Evolutionary conservation across 2,797 vertebrate genomes (phyloP), one percentile per base, ranked within the genome.

Genomic region (Gymnoscopelus braueri): DNA sequence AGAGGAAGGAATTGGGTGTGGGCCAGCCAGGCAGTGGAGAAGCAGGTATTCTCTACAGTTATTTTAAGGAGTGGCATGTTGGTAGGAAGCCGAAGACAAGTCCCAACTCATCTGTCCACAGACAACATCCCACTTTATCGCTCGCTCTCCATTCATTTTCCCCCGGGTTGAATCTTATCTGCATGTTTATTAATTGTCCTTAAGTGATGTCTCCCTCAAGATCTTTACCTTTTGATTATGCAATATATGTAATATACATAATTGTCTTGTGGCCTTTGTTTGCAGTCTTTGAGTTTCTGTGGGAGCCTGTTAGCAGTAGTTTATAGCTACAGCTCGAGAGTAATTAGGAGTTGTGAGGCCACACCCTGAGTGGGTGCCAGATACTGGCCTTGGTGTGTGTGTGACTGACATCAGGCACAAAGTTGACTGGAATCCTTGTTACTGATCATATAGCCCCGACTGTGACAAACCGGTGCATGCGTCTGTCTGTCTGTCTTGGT

Each of bases 51-150:
- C 73, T 79, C 55, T 62, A 57, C 86, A 82, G 90, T 90, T 92
- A 91, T 91, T 91, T 89, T 84, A 92, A 92, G 92, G 92, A 90
- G 91, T 92, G 92, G 89, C 80, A 2, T 60, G 32, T 63, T 78
- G 75, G 51, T 72, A 65, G 32, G 54, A 64, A 67, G 64, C 68
- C 35, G 7, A n/a, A 67, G 86, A 84, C 91, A 91, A 91, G 92
- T 71, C 88, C 66, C 59, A 81, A 93, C 92, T 77, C 86, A 92
- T 92, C 89, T 57, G 50, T 54, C 59, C 14, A 26, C 47, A 57
- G 61, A 26, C 12, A 71, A 52, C 69, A 55, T 75, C 69, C 59
- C 75, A 72, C 69, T 15, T 35, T 3, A 3, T 55, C 44, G 11
- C 57, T 50, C 55, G 35, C 35, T 48, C 29, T 24, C 5, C n/a